A percentile compares a stretch with the other conserved stretches of the same genome.
phyloP scores from a whole-genome alignment of 37 sponge, comb jelly and placozoan species.

The Aplysina aerophoba region DNA sequence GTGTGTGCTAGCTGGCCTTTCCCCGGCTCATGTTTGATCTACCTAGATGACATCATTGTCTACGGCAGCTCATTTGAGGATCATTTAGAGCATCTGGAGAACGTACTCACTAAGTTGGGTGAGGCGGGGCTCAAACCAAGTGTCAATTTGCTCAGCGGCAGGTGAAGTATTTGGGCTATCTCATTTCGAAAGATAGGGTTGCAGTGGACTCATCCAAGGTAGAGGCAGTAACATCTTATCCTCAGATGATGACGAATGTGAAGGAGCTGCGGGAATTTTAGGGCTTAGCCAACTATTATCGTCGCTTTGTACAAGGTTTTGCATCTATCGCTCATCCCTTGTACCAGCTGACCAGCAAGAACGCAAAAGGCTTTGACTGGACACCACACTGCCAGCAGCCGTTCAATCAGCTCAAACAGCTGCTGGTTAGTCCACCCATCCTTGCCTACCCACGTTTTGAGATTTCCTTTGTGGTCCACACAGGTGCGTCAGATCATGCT shows the following conservation, averaged over 20 bases:
- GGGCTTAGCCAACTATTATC: too few relatives aligned
- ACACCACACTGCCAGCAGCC: too few relatives aligned
- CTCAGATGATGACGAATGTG: constrained; percentile 20
- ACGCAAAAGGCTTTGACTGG: too few relatives aligned
- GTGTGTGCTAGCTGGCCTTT: constrained; percentile 1
- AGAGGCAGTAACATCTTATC: constrained; percentile 30
- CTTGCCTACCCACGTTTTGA: constrained; percentile 40
- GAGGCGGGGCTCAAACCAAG: constrained; percentile 23
- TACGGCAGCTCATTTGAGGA: neutral
- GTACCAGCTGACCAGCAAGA: constrained; percentile 32
- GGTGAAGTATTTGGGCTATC: constrained; percentile 49
- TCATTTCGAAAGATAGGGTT: constrained; percentile 36
- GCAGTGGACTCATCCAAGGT: constrained; percentile 40
- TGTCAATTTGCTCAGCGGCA: constrained; percentile 35
- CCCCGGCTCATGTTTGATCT: neutral
- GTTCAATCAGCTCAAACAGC: too few relatives aligned
- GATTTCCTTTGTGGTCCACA: constrained; percentile 38
- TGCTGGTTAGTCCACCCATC: too few relatives aligned
- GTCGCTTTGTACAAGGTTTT: constrained; percentile 32
- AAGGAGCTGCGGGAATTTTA: constrained; percentile 40
- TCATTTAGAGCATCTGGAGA: constrained; percentile 11
- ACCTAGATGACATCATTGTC: neutral
- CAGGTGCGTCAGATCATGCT: constrained; percentile 58
- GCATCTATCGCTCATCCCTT: constrained; percentile 39
- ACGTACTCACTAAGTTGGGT: neutral